Percentiles rank a stretch among this genome's conserved stretches.
Evolutionary conservation across 2,888 invertebrate species (phyloP).

Genomic region (Himalopsyche kuldschensis): DNA sequence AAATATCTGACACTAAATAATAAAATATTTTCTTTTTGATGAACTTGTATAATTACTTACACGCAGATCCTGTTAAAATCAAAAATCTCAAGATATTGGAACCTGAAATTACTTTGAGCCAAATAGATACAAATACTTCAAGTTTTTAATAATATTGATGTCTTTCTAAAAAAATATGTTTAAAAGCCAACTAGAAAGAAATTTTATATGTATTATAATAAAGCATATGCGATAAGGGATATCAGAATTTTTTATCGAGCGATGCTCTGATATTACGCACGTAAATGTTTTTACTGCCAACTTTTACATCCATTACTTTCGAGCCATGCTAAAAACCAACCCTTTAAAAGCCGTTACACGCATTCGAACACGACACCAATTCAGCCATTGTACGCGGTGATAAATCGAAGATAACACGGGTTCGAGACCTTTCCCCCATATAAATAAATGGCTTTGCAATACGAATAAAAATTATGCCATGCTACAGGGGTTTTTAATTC

Average conservation of each 20-base stretch:
- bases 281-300: neutral
- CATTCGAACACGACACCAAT: neutral
- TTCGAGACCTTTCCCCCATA: neutral
- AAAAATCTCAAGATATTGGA: too few species aligned
- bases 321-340: neutral
- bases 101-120: too few species aligned
- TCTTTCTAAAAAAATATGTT: too few species aligned
- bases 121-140: too few species aligned
- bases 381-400: neutral
- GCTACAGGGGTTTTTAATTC: slow-evolving; percentile 16
- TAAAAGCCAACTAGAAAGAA: too few species aligned
- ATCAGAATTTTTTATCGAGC: neutral
- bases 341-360: neutral
- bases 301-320: neutral
- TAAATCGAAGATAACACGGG: neutral
- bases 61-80: too few species aligned
- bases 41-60: too few species aligned
- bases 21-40: too few species aligned
- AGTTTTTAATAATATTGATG: too few species aligned
- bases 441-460: neutral
- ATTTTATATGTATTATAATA: too few species aligned
- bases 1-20: too few species aligned
- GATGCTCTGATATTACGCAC: neutral
- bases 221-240: too few species aligned
- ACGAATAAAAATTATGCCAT: neutral